Evolutionary conservation across 2,797 vertebrate genomes (phyloP), one percentile per base, ranked within the genome.

Genomic region (Gadopsis marmoratus): DNA sequence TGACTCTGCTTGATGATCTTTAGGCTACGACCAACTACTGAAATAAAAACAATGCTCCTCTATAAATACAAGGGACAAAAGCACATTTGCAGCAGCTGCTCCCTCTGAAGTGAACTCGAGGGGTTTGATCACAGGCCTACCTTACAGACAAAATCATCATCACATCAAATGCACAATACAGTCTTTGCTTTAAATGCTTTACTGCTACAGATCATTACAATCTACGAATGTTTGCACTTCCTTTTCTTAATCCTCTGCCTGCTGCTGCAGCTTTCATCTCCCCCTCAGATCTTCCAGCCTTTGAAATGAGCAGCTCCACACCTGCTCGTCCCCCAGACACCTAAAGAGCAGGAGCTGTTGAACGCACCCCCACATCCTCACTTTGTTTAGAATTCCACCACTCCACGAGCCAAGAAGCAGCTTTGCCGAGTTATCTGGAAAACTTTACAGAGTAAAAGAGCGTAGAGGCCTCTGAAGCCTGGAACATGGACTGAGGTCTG

Each of bases 351-450:
- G 43, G 78, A 83, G 83, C 67, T 50, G 48, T 58, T 81, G 75
- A 91, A 75, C 59, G 50, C 19, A 45, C 74, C 82, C 90, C 85
- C 82, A 76, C 87, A 81, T 85, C 77, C 73, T 74, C 19, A 4
- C 71, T 87, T 91, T 94, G 93, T 94, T 92, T 92, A 64, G 70
- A 83, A 93, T 92, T 91, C 93, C 88, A 75, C 59, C 74, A 29
- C 64, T 64, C 31, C 31, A 58, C 5, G 1, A 23, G 81, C 71
- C 73, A 62, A 81, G 71, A 54, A 31, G 53, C 45, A 9, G 43
- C 60, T 66, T 33, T 31, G 51, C 51, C 5, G 63, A 74, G 70
- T 13, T 68, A 35, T 55, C 33, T 45, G 47, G 74, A 78, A 68
- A 73, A 79, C 13, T 45, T 53, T 33, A 48, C 55, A 0, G 7